Evolutionary conservation across 1,140 invertebrate species (phyloP).

Genomic region (Ptiloglossa arizonensis): DNA sequence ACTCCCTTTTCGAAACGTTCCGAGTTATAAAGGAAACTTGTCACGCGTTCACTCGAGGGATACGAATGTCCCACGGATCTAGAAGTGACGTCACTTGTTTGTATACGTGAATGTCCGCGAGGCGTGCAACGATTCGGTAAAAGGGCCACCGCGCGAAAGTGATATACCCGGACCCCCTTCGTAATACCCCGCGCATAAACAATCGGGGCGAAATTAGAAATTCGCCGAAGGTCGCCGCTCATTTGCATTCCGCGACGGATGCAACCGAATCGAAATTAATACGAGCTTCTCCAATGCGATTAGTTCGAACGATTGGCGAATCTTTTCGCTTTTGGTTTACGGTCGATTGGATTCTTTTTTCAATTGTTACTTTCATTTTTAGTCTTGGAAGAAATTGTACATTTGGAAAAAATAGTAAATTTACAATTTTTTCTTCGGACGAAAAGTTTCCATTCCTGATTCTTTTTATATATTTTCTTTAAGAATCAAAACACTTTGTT

Average conservation of each 20-base stretch:
- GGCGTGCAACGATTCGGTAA: conserved; percentile 52
- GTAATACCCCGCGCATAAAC: conserved; percentile 27
- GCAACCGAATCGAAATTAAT: neutral
- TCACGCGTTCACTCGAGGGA: conserved; percentile 21
- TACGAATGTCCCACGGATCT: conserved; percentile 31
- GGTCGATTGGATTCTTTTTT: too few relatives aligned
- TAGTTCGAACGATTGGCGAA: too few relatives aligned
- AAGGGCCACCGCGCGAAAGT: conserved; percentile 43
- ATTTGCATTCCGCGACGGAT: conserved; percentile 18
- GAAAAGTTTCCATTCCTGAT: too few relatives aligned
- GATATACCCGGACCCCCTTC: conserved; percentile 1
- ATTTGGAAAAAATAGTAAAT: too few relatives aligned
- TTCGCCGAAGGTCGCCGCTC: conserved; percentile 30
- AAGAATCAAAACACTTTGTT: too few relatives aligned
- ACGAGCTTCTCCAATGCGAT: too few relatives aligned
- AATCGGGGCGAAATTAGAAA: conserved; percentile 42
- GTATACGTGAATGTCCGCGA: conserved; percentile 14
- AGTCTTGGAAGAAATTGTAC: too few relatives aligned
- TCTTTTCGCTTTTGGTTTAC: too few relatives aligned
- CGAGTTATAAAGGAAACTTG: conserved; percentile 47
- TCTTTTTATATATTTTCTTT: too few relatives aligned
- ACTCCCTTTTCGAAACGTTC: conserved; percentile 30
- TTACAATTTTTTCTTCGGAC: too few relatives aligned
- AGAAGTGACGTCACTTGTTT: conserved; percentile 50
- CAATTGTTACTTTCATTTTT: too few relatives aligned